A percentile compares a stretch with the other conserved stretches of the same genome.
These are phyloP conservation scores for Scrobipalpa atriplicella DNA, from an alignment of 2,888 invertebrate genomes.

Conservation along the genomic window DNA sequence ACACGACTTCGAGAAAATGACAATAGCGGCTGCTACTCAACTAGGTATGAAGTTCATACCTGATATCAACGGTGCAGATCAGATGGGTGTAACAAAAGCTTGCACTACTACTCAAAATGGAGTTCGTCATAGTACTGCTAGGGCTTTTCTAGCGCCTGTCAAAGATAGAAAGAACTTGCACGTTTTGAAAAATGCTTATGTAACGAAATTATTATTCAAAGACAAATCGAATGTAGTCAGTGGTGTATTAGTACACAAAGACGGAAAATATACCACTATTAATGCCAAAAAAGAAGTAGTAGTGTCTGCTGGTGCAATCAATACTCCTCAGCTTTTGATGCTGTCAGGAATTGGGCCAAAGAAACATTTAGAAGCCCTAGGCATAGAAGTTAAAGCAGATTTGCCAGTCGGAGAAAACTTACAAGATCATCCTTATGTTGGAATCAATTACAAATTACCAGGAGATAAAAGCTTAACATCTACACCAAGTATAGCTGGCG, in stretches of 20 bases:
- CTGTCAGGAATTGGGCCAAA: conserved; percentile 79
- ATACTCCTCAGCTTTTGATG: conserved; percentile 77
- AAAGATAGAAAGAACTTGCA: conserved; percentile 68
- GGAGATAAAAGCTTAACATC: conserved; percentile 47
- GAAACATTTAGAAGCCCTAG: conserved; percentile 59
- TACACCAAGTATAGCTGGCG: conserved; percentile 50
- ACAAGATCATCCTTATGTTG: conserved; percentile 76
- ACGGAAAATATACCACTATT: conserved; percentile 57
- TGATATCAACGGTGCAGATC: conserved; percentile 67
- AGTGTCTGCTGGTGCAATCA: conserved; percentile 75
- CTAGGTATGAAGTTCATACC: conserved; percentile 63
- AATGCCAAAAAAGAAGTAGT: conserved; percentile 75
- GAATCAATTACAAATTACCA: conserved; percentile 58
- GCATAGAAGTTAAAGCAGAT: conserved; percentile 66
- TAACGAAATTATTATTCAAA: conserved; percentile 78
- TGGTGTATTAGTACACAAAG: conserved; percentile 64
- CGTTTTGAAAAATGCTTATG: conserved; percentile 78
- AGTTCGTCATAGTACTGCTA: conserved; percentile 75
- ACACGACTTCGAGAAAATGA: conserved; percentile 48
- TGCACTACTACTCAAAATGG: conserved; percentile 74
- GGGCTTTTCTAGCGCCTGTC: conserved; percentile 73
- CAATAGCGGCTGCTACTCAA: conserved; percentile 67
- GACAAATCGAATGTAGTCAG: conserved; percentile 65
- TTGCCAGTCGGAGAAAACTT: conserved; percentile 79
- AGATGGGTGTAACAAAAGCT: conserved; percentile 73